Conservation (phyloP, 1,140 invertebrate genomes). For the Lerema accius region DNA sequence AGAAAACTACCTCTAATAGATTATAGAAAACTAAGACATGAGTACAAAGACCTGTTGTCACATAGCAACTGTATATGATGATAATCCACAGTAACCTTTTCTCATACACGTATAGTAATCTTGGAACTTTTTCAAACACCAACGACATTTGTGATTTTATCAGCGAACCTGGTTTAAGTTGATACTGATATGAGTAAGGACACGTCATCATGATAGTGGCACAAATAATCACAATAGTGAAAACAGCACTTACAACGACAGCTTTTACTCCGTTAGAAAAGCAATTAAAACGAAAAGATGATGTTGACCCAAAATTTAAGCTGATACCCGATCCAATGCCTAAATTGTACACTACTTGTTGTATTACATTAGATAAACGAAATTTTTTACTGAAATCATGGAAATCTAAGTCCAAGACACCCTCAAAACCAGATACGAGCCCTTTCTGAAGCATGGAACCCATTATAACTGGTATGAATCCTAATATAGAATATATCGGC, state of each 20-base stretch:
- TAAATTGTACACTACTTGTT: conserved; percentile 48
- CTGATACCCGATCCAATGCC: conserved; percentile 58
- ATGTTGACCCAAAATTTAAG: conserved; percentile 50
- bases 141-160: conserved; percentile 45
- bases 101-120: conserved; percentile 53
- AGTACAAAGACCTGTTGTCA: conserved; percentile 45
- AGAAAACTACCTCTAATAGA: conserved; percentile 47
- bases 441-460: conserved; percentile 71
- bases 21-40: conserved; percentile 49
- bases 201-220: conserved; percentile 60
- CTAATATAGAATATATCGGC: conserved; percentile 46
- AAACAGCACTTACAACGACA: conserved; percentile 42
- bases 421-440: conserved; percentile 51
- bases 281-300: conserved; percentile 60
- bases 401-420: conserved; percentile 57
- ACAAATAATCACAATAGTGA: conserved; percentile 44
- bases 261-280: conserved; percentile 60
- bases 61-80: conserved; percentile 46
- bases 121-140: conserved; percentile 63
- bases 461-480: conserved; percentile 51
- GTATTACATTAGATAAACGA: conserved; percentile 43
- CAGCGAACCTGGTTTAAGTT: conserved; percentile 36
- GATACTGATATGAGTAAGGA: conserved; percentile 57
- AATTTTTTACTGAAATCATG: conserved; percentile 45
- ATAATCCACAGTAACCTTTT: conserved; percentile 52